phyloP scores from a whole-genome alignment of 2,888 invertebrate genomes.

The Chloroclystis v-ata region DNA sequence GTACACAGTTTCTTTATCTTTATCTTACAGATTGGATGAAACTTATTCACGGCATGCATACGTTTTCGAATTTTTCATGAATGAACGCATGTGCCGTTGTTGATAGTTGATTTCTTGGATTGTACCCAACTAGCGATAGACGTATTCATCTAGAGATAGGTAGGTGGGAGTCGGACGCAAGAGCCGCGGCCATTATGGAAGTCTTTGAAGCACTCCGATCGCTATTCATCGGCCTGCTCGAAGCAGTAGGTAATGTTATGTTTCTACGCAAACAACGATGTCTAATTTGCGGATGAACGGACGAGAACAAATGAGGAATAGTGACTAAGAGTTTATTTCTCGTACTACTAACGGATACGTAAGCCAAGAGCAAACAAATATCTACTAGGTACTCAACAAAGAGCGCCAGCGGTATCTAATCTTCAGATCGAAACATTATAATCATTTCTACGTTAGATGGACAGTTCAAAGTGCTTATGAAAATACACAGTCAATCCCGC shows the following conservation, averaged over 20 bases:
- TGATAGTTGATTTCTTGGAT: slow-evolving; percentile 32
- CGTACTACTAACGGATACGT: slow-evolving; percentile 11
- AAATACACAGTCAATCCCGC: neutral
- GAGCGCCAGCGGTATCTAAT: slow-evolving; percentile 1
- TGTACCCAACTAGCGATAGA: slow-evolving; percentile 28
- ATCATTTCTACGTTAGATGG: neutral
- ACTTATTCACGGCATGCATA: slow-evolving; percentile 24
- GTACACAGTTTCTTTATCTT: no score
- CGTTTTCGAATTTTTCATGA: slow-evolving; percentile 31
- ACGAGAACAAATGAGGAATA: slow-evolving; percentile 6
- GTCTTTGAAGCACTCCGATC: slow-evolving; percentile 10
- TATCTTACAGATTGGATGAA: slow-evolving; percentile 11
- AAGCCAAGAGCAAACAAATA: slow-evolving; percentile 6
- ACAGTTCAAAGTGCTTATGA: slow-evolving; percentile 2
- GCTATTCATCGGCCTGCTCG: neutral
- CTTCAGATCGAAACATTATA: slow-evolving; percentile 1
- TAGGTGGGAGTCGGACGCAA: slow-evolving; percentile 16
- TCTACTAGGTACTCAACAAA: slow-evolving; percentile 9
- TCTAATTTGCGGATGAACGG: neutral
- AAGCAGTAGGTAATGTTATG: slow-evolving; percentile 3
- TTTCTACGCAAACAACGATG: slow-evolving; percentile 3
- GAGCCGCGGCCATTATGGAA: slow-evolving; percentile 11
- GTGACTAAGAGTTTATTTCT: slow-evolving; percentile 13
- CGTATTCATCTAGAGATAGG: slow-evolving; percentile 28
- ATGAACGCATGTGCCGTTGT: slow-evolving; percentile 33